Percentiles rank a stretch among this genome's conserved stretches.
Conservation (phyloP, 2,888 invertebrate genomes). For the Gerris lacustris region DNA sequence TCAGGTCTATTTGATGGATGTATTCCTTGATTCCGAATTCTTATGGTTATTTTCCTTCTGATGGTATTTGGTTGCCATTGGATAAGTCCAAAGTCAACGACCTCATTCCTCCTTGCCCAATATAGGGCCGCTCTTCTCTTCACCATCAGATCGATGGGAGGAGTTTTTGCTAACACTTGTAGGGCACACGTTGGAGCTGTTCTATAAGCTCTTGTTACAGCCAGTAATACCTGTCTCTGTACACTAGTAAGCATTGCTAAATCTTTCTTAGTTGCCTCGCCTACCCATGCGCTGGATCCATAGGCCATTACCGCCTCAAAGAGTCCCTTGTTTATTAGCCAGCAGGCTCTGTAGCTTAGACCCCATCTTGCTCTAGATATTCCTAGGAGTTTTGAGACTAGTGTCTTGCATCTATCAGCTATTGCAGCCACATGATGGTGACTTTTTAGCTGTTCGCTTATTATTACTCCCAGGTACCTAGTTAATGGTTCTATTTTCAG, state of each 20-base stretch:
- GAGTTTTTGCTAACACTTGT: conserved; percentile 14
- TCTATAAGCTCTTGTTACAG: conserved; percentile 11
- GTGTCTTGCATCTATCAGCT: neutral
- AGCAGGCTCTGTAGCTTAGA: neutral
- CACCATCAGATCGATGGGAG: conserved; percentile 10
- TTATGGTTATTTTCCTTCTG: neutral
- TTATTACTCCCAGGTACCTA: neutral
- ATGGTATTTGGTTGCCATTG: neutral
- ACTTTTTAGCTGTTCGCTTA: neutral
- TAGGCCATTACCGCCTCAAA: neutral
- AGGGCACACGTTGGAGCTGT: conserved; percentile 14
- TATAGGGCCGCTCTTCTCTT: conserved; percentile 9
- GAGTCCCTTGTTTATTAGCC: neutral
- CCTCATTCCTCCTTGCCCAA: neutral
- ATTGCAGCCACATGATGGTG: neutral
- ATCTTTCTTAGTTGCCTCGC: neutral
- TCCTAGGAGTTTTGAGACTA: neutral
- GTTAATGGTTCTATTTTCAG: neutral
- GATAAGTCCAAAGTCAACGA: neutral
- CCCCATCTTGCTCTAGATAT: neutral
- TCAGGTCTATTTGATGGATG: neutral
- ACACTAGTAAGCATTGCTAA: neutral
- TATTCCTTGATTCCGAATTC: neutral
- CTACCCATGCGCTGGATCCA: neutral
- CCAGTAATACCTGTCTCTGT: neutral